Evolutionary conservation across 2,113 vertebrate genomes (phyloP), one percentile per base, ranked within the genome.

Genomic region (Miniopterus natalensis): DNA sequence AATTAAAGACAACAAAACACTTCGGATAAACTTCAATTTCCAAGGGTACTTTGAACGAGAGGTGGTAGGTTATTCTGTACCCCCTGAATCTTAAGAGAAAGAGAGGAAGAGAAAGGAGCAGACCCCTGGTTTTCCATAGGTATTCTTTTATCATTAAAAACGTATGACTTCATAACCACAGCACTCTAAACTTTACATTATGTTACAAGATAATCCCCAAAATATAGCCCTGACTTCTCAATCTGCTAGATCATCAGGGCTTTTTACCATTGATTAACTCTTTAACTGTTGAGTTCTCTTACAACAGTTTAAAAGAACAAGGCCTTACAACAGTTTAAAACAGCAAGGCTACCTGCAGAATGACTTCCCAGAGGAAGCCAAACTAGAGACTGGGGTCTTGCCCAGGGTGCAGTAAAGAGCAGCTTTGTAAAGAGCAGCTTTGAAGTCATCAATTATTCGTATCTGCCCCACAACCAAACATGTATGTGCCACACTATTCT

Each of bases 111-210:
- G n/a, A 73, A 21, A 47, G 40, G 75, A 47, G 88, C 63, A 57
- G 85, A 92, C 55, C 94, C 96, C 88, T 96, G 92, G 84, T 89
- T 96, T 84, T 95, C 94, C 95, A 95, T 29, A 93, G 96, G 68
- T 94, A 91, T 95, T 96, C 20, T 89, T 36, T 7, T 88, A 75
- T 94, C 36, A 57, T 29, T 21, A 87, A 86, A 95, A 85, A 86
- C 8, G 59, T 6, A 68, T 75, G 78, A 94, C 92, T 96, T 97
- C 75, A 21, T 85, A 95, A 90, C 49, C 40, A 85, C 4, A 81
- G 85, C 95, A 93, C 88, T 95, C 94, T 75, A 12, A 71, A 71
- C 84, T 88, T 85, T 45, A 36, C 85, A 91, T 84, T 83, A 78
- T 91, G 70, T 85, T 88, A 89, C 51, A 96, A 91, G 42, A 89